phyloP scores from a whole-genome alignment of 2,113 vertebrate species.

The Melanocharis versteri region DNA sequence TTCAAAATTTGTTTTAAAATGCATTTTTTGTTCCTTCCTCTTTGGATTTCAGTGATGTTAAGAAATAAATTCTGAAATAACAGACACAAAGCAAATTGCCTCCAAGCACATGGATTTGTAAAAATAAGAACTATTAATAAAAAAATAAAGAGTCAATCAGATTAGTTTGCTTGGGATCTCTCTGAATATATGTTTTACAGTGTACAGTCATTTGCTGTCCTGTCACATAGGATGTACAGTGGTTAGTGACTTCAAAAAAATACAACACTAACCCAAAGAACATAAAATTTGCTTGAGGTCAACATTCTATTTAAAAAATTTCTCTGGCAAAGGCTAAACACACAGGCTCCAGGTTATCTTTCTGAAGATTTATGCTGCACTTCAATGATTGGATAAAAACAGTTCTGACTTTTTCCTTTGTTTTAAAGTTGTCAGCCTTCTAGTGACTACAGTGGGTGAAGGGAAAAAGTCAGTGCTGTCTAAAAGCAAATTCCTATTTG shows the following conservation, averaged over 20 bases:
- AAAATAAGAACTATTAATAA: background rate
- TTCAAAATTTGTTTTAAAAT: background rate
- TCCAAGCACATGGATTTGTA: background rate
- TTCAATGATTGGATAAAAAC: background rate
- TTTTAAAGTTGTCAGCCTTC: background rate
- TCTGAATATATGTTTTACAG: background rate
- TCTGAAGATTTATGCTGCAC: background rate
- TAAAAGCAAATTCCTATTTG: slow-evolving; percentile 1
- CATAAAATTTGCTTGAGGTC: background rate
- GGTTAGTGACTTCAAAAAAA: background rate
- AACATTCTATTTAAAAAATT: background rate
- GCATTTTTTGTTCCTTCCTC: background rate
- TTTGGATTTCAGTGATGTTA: background rate
- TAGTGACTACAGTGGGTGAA: background rate
- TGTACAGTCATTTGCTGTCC: background rate
- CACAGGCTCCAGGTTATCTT: background rate
- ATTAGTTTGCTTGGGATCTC: background rate
- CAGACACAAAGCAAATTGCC: background rate
- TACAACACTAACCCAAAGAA: background rate
- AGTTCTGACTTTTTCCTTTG: background rate
- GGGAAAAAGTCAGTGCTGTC: background rate
- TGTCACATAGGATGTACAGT: background rate
- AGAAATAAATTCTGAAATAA: background rate
- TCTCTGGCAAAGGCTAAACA: background rate
- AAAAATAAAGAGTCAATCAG: background rate